These are phyloP conservation scores for Acleris sparsana DNA, from an alignment of 2,888 invertebrate species.

Conservation along the genomic window DNA sequence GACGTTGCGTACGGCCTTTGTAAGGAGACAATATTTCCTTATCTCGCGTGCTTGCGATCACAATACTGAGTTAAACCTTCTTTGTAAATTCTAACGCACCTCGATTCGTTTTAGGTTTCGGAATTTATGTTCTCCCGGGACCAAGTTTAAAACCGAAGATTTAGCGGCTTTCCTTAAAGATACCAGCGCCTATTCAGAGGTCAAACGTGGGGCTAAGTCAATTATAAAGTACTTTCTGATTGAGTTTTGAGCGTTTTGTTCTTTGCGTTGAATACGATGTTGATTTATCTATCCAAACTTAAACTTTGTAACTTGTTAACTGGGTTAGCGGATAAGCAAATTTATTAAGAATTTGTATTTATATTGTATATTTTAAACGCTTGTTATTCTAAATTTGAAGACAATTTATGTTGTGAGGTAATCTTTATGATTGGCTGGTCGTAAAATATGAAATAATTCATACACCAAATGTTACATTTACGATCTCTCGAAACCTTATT, in stretches of 20 bases:
- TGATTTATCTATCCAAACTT: conserved; percentile 43
- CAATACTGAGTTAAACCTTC: conserved; percentile 55
- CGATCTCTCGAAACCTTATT: conserved; percentile 8
- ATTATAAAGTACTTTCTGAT: conserved; percentile 61
- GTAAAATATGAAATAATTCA: not conserved
- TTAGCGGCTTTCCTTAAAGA: conserved; percentile 66
- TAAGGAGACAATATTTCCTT: conserved; percentile 69
- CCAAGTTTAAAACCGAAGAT: conserved; percentile 69
- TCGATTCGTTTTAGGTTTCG: conserved; percentile 62
- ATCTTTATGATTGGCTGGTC: conserved; percentile 6
- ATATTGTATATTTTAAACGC: conserved; percentile 1
- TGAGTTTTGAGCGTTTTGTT: conserved; percentile 52
- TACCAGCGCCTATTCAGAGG: conserved; percentile 60
- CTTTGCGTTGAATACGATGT: conserved; percentile 46
- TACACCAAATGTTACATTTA: not conserved
- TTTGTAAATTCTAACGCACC: conserved; percentile 67
- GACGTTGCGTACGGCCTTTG: conserved; percentile 68
- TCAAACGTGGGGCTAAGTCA: conserved; percentile 53
- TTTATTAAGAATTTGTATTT: not conserved
- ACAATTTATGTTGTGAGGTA: not conserved
- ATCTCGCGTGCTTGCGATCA: conserved; percentile 58
- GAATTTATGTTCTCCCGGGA: conserved; percentile 68
- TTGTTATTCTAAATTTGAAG: not conserved
- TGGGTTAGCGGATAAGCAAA: conserved; percentile 1
- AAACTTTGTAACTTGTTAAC: conserved; percentile 14